Evolutionary conservation across 2,113 vertebrate genomes (phyloP).

Genomic region (Ifrita kowaldi): DNA sequence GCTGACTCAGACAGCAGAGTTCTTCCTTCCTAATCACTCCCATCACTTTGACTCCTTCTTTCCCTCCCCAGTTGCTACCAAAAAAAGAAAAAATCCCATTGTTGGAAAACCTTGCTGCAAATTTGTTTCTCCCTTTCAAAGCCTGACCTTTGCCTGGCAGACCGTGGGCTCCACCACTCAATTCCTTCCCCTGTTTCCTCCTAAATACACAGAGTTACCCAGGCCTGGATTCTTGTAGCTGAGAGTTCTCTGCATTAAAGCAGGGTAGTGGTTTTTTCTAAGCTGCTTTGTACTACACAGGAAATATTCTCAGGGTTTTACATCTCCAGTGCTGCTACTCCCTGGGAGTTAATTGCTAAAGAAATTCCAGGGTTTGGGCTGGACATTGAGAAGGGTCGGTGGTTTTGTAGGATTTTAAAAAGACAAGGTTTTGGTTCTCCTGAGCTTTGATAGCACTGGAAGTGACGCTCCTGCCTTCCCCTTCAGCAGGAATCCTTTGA

Average conservation of each 20-base stretch:
- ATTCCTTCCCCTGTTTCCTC: not conserved
- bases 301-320: not conserved
- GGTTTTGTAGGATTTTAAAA: not conserved
- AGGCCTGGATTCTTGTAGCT: not conserved
- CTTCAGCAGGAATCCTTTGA: not conserved
- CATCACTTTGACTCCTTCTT: not conserved
- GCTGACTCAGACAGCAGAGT: not conserved
- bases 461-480: not conserved
- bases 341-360: not conserved
- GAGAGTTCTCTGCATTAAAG: not conserved
- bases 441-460: not conserved
- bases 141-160: not conserved
- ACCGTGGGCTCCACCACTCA: not conserved
- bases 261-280: not conserved
- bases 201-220: not conserved
- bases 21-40: not conserved
- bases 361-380: not conserved
- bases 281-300: not conserved
- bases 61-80: not conserved
- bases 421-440: not conserved
- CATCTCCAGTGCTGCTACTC: not conserved
- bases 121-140: not conserved
- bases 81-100: not conserved
- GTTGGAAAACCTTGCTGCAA: not conserved
- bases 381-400: not conserved